Evolutionary conservation across 2,797 vertebrate species (phyloP), one percentile per base, ranked within the genome.

Genomic region (Stomatorhinus walkeri): DNA sequence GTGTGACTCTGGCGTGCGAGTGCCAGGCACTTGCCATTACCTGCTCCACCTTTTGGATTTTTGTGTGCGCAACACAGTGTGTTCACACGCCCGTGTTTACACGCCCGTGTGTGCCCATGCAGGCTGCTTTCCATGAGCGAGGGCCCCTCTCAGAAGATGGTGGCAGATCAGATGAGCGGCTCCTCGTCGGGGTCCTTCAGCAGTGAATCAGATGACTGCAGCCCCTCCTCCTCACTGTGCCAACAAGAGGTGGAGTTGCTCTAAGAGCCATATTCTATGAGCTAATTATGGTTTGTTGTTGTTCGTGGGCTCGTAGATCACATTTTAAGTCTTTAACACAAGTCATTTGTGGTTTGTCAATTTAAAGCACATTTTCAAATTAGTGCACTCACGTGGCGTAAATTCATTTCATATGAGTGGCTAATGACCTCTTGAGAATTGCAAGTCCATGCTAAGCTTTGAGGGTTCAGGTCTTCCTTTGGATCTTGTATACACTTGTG

Each of bases 101-200:
- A 49, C 79, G 46, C 79, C 19, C n/a, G 2, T 5, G 19, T 90
- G 48, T 89, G 76, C 88, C 48, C n/a, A 22, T 52, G 22, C 87
- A 96, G 96, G 90, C 88, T 97, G 92, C 88, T 95, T 89, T 88
- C 93, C 8, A 91, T 89, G 87, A 92, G 91, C 19, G 96, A 97
- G 24, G 90, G 92, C 85, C 91, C 94, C 16, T 87, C 90, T 19
- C 92, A 89, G 90, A 95, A 93, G 90, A 95, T 93, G 16, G 93
- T 94, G 81, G 92, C 91, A 0, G 96, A 97, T 87, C 94, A 94
- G 93, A 93, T 95, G 92, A 96, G 92, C n/a, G 93, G 95, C 87
- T 95, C 95, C 0, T 96, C 93, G 0, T 96, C 93, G 83, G 94
- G 96, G n/a, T 96, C 96, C 92, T 95, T 94, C 89, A 90, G 95